A percentile compares a stretch with the other conserved stretches of the same genome.
These are phyloP conservation scores for Mycogona germanica DNA, from an alignment of 2,888 invertebrate species.

Conservation along the genomic window DNA sequence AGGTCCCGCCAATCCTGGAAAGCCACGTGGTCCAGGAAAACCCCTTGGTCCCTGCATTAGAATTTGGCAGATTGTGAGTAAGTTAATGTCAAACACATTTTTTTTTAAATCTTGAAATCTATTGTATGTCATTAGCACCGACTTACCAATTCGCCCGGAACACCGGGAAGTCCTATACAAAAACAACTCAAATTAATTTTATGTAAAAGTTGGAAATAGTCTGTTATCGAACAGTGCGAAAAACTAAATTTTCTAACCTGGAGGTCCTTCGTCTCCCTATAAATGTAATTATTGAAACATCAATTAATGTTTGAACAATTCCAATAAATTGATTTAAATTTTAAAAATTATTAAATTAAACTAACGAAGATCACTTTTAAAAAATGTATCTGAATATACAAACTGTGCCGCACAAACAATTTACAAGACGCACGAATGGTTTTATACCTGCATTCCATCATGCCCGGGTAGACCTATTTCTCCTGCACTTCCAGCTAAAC, in stretches of 20 bases:
- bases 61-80: too few relatives aligned
- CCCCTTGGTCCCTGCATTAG: conserved; percentile 64
- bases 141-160: conserved; percentile 59
- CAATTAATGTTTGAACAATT: conserved; percentile 26
- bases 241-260: too few relatives aligned
- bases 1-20: conserved; percentile 63
- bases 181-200: too few relatives aligned
- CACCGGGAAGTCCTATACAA: too few relatives aligned
- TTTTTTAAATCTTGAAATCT: not conserved
- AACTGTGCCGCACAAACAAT: too few relatives aligned
- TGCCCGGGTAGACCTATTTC: conserved; percentile 61
- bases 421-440: too few relatives aligned
- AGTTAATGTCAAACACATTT: not conserved
- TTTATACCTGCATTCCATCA: conserved; percentile 55
- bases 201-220: too few relatives aligned
- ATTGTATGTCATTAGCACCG: conserved; percentile 8
- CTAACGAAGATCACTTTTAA: not conserved
- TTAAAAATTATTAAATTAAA: not conserved
- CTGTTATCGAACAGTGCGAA: too few relatives aligned
- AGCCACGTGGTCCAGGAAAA: conserved; percentile 68
- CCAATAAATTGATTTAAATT: too few relatives aligned
- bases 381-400: not conserved
- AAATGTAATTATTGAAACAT: conserved; percentile 17
- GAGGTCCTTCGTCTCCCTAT: conserved; percentile 60
- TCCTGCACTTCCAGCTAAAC: conserved; percentile 52